Evolutionary conservation across 2,113 vertebrate genomes (phyloP).

Genomic region (Notothenia coriiceps): DNA sequence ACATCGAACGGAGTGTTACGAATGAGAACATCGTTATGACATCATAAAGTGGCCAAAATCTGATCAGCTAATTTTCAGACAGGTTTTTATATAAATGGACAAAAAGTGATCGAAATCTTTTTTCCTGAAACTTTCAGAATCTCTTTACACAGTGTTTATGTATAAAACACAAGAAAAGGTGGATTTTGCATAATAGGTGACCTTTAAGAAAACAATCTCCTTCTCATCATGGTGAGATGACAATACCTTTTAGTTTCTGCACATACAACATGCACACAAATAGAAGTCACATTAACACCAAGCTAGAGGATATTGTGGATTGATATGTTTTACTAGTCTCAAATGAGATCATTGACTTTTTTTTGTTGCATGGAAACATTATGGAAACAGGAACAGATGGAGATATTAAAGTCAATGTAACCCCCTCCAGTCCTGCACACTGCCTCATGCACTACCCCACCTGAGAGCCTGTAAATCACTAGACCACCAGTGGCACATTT

Average conservation of each 20-base stretch:
- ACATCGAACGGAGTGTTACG: too few species aligned
- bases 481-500: not conserved
- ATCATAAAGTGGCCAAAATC: too few species aligned
- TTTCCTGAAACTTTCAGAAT: too few species aligned
- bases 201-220: too few species aligned
- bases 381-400: conserved; percentile 4
- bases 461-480: not conserved
- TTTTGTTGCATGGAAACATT: not conserved
- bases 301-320: not conserved
- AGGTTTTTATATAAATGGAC: too few species aligned
- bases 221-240: not conserved
- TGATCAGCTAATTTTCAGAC: too few species aligned
- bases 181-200: too few species aligned
- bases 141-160: too few species aligned
- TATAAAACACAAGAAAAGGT: too few species aligned
- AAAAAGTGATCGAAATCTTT: too few species aligned
- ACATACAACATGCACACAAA: not conserved
- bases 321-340: conserved; percentile 11
- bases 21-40: too few species aligned
- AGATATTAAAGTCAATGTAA: not conserved
- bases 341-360: conserved; percentile 3
- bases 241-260: not conserved
- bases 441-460: not conserved
- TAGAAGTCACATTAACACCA: not conserved
- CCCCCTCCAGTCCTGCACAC: not conserved